Conservation (phyloP, 2,113 vertebrate species). For the Chlamydotis undulata region DNA sequence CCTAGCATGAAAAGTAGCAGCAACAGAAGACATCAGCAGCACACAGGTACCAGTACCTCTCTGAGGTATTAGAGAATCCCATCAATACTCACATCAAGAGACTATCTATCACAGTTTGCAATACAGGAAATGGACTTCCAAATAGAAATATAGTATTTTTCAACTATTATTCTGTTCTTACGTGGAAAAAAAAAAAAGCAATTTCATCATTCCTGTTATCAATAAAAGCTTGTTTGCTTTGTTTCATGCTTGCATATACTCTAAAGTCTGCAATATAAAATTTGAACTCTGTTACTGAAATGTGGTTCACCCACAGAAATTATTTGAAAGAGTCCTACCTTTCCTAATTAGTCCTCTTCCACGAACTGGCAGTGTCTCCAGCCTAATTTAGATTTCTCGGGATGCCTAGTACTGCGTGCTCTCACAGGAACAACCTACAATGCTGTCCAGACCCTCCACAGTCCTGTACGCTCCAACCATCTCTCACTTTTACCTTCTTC, state of each 20-base stretch:
- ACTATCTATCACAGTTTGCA: neutral
- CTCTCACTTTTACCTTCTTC: neutral
- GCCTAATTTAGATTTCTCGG: neutral
- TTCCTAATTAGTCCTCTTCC: neutral
- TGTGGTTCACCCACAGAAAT: neutral
- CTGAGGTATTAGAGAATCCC: neutral
- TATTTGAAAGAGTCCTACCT: neutral
- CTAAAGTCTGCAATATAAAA: neutral
- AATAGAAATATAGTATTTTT: neutral
- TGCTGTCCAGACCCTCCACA: neutral
- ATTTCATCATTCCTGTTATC: neutral
- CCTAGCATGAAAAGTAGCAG: neutral
- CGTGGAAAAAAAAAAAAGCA: neutral
- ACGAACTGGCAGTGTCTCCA: neutral
- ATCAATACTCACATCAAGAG: neutral
- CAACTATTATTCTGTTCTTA: neutral
- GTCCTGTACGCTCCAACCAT: neutral
- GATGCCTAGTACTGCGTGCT: fast-evolving
- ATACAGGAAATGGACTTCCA: neutral
- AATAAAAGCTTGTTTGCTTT: neutral
- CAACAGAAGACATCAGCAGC: neutral
- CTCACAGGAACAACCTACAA: fast-evolving
- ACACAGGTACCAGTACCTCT: neutral
- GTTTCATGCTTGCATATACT: neutral
- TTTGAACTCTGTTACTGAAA: neutral